phyloP scores from a whole-genome alignment of 2,888 invertebrate genomes.

The Tholera decimalis region DNA sequence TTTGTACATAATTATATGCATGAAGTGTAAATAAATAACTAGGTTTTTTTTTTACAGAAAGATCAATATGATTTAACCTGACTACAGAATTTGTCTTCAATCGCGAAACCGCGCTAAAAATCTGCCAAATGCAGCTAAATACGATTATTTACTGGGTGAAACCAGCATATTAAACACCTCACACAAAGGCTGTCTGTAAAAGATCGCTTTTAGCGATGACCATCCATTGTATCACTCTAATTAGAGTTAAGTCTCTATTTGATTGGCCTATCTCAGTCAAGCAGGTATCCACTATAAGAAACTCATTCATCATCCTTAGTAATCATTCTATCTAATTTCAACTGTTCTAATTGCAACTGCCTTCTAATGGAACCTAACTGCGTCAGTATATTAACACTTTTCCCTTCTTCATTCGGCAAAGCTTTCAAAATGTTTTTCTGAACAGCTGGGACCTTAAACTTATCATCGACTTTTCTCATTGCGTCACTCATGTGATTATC shows the following conservation, averaged over 20 bases:
- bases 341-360: constrained; percentile 93
- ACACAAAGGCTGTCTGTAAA: too few species aligned
- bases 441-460: constrained; percentile 92
- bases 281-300: constrained; percentile 10
- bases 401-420: constrained; percentile 85
- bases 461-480: constrained; percentile 85
- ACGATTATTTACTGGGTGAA: neutral
- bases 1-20: too few species aligned
- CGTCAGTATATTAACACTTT: constrained; percentile 91
- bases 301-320: constrained; percentile 66
- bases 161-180: constrained; percentile 9
- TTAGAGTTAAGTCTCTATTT: too few species aligned
- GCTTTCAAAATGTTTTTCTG: constrained; percentile 92
- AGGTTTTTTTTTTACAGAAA: too few species aligned
- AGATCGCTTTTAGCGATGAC: too few species aligned
- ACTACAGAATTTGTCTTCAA: too few species aligned
- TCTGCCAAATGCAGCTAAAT: too few species aligned
- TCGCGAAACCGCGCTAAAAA: too few species aligned
- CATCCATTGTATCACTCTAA: too few species aligned
- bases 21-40: too few species aligned
- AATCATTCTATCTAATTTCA: constrained; percentile 90
- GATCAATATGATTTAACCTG: too few species aligned
- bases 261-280: too few species aligned
- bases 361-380: constrained; percentile 93
- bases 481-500: constrained; percentile 77